Conservation (phyloP, 2,797 vertebrate species). For the Hydrolagus colliei region DNA sequence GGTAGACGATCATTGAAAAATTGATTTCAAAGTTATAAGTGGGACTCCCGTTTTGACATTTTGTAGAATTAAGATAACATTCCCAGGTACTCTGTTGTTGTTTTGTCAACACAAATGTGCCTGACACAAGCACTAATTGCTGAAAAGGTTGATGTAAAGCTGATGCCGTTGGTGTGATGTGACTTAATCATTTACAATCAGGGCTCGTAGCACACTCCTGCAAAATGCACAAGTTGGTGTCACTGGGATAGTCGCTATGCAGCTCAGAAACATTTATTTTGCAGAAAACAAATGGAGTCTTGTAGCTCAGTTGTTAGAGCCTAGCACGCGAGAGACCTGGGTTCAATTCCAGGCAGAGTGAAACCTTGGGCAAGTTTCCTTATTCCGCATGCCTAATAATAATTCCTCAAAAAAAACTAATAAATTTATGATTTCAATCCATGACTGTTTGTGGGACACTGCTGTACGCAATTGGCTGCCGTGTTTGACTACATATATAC, state of each 20-base stretch:
- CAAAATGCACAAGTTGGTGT: not conserved
- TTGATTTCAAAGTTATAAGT: not conserved
- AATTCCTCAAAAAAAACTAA: too few species aligned
- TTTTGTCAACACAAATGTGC: constrained; percentile 16
- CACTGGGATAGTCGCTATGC: not conserved
- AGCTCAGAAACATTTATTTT: not conserved
- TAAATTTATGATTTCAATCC: too few species aligned
- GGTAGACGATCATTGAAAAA: not conserved
- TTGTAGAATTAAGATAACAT: not conserved
- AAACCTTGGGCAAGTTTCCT: too few species aligned
- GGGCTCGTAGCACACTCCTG: not conserved
- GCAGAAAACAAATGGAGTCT: not conserved
- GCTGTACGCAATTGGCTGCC: too few species aligned
- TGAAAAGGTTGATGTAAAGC: not conserved
- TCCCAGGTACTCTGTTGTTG: not conserved
- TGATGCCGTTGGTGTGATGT: not conserved
- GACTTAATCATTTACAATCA: not conserved
- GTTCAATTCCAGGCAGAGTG: too few species aligned
- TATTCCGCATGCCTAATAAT: too few species aligned
- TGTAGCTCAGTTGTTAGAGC: too few species aligned
- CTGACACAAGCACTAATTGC: not conserved
- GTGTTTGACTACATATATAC: too few species aligned
- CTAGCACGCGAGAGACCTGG: too few species aligned
- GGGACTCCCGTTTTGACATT: not conserved
- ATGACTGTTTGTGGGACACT: too few species aligned